Percentiles rank a stretch among this genome's conserved stretches.
phyloP scores from a whole-genome alignment of 1,140 invertebrate genomes.

The Asbolus verrucosus region DNA sequence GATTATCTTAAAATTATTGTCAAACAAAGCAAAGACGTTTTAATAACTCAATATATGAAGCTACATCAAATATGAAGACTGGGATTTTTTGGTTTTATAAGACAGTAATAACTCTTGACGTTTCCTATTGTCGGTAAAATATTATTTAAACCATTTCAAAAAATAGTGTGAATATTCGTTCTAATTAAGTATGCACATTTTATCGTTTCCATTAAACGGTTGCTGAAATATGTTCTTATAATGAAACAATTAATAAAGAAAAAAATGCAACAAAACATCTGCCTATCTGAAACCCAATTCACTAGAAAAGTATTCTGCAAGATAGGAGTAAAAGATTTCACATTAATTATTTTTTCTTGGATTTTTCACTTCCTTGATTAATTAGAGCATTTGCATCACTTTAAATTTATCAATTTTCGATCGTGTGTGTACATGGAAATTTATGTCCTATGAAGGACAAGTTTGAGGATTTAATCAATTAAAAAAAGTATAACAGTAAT shows the following conservation, averaged over 20 bases:
- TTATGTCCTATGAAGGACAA: background rate
- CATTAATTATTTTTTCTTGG: slow-evolving; percentile 7
- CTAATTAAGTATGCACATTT: no score
- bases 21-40: no score
- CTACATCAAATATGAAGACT: no score
- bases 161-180: no score
- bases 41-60: no score
- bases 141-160: no score
- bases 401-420: background rate
- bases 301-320: background rate
- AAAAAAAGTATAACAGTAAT: slow-evolving; percentile 9
- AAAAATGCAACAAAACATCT: slow-evolving; percentile 22
- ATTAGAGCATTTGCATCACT: slow-evolving; percentile 1
- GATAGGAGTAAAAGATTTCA: slow-evolving; percentile 12
- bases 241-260: slow-evolving; percentile 12
- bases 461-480: slow-evolving; percentile 28
- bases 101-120: no score
- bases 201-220: no score
- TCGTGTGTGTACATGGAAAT: background rate
- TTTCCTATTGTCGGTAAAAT: no score
- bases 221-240: background rate
- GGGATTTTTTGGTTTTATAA: no score
- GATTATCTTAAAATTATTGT: no score
- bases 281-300: background rate
- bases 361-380: background rate